Evolutionary conservation across 2,113 vertebrate species (phyloP).

Genomic region (Herpailurus yagouaroundi): DNA sequence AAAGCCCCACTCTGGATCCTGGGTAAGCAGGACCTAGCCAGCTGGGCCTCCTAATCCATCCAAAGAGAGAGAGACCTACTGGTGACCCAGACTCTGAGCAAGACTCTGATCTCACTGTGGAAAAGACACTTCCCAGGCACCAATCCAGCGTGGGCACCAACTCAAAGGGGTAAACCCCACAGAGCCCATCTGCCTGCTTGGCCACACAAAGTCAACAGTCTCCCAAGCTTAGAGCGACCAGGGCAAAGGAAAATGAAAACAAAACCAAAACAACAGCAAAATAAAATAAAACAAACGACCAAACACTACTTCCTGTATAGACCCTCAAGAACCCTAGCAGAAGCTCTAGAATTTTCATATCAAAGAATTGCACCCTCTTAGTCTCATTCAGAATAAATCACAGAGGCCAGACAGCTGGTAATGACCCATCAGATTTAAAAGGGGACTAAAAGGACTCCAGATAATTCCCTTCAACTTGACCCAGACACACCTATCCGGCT

Average conservation of each 20-base stretch:
- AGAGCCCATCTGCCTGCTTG: background rate
- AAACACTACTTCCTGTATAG: background rate
- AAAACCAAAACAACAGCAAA: background rate
- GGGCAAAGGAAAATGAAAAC: background rate
- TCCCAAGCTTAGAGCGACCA: background rate
- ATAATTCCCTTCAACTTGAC: background rate
- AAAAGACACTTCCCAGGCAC: background rate
- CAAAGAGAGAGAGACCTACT: background rate
- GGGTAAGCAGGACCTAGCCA: background rate
- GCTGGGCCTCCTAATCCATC: background rate
- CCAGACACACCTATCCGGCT: background rate
- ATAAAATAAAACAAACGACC: background rate
- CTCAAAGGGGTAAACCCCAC: background rate
- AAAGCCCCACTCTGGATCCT: background rate
- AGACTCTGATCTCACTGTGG: background rate
- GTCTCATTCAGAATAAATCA: background rate
- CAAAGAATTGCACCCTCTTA: background rate
- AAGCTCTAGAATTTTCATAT: background rate
- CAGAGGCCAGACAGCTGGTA: background rate
- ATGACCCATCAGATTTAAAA: background rate
- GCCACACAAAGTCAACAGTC: background rate
- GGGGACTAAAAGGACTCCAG: background rate
- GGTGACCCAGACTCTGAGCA: background rate
- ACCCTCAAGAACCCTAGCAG: background rate
- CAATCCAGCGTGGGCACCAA: too few species aligned